Evolutionary conservation across 1,140 invertebrate species (phyloP).

Genomic region (Scaptomyza graminum): DNA sequence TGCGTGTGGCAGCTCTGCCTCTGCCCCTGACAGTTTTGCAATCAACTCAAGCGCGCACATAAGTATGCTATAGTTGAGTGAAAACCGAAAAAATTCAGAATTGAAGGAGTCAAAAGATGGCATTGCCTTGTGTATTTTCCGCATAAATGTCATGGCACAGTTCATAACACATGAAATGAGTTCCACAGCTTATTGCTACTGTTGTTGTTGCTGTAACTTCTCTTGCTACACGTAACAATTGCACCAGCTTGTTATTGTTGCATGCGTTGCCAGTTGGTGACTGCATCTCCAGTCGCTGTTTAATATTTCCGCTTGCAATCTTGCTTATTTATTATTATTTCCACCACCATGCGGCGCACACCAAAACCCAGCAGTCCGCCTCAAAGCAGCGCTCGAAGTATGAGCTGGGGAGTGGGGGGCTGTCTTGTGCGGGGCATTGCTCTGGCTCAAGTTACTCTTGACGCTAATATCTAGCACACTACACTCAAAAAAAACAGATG

Average conservation of each 20-base stretch:
- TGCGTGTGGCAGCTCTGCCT: constrained; percentile 31
- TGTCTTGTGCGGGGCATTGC: constrained; percentile 1
- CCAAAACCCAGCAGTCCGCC: constrained; percentile 10
- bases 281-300: constrained; percentile 60
- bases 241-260: constrained; percentile 26
- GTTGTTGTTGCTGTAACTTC: constrained; percentile 9
- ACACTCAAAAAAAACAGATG: too few species aligned
- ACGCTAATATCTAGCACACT: constrained; percentile 41
- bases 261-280: constrained; percentile 59
- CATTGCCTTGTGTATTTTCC: constrained; percentile 57
- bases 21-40: constrained; percentile 41
- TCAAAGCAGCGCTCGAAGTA: not conserved
- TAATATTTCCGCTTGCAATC: constrained; percentile 79
- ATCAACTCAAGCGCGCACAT: constrained; percentile 51
- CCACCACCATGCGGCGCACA: constrained; percentile 63
- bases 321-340: constrained; percentile 81
- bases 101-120: constrained; percentile 11
- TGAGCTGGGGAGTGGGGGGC: not conserved
- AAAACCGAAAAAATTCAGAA: constrained; percentile 9
- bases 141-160: constrained; percentile 68
- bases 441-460: constrained; percentile 43
- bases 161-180: constrained; percentile 77
- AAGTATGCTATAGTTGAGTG: constrained; percentile 49
- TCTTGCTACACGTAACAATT: constrained; percentile 13
- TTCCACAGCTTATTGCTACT: constrained; percentile 30